Percentiles rank a stretch among this genome's conserved stretches.
These are phyloP conservation scores for Tyrannus savana DNA, from an alignment of 2,113 vertebrate genomes.

Conservation along the genomic window DNA sequence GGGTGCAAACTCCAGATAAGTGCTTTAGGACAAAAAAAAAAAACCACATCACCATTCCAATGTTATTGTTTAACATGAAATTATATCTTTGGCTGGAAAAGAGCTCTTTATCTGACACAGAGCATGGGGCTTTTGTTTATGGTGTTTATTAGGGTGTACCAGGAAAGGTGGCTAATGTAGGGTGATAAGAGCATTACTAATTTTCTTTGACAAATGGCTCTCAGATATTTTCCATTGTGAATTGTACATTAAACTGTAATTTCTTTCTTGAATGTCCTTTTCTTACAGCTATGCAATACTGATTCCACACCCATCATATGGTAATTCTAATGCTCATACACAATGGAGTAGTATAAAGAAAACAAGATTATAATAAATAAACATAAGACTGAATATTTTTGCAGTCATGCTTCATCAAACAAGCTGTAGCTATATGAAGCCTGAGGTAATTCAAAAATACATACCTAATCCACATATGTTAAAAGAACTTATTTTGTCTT, in stretches of 20 bases:
- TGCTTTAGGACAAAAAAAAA: not conserved
- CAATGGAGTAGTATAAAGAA: slow-evolving; percentile 18
- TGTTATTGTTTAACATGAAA: slow-evolving; percentile 6
- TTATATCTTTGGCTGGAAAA: slow-evolving; percentile 21
- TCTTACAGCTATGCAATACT: not conserved
- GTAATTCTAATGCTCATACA: not conserved
- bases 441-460: not conserved
- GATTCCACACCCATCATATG: not conserved
- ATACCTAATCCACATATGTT: not conserved
- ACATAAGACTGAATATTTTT: slow-evolving; percentile 32
- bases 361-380: slow-evolving; percentile 51
- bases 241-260: slow-evolving; percentile 22
- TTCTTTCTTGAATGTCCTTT: slow-evolving; percentile 42
- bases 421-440: not conserved
- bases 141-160: slow-evolving; percentile 33
- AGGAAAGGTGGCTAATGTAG: slow-evolving; percentile 13
- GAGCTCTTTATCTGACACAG: not conserved
- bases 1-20: not conserved
- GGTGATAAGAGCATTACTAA: slow-evolving; percentile 45
- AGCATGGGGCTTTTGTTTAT: slow-evolving; percentile 43
- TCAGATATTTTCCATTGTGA: slow-evolving; percentile 39
- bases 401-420: not conserved
- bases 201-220: slow-evolving; percentile 46
- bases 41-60: not conserved
- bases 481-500: not conserved